These are phyloP conservation scores for Spodoptera frugiperda DNA, from an alignment of 1,140 invertebrate species.

Conservation along the genomic window DNA sequence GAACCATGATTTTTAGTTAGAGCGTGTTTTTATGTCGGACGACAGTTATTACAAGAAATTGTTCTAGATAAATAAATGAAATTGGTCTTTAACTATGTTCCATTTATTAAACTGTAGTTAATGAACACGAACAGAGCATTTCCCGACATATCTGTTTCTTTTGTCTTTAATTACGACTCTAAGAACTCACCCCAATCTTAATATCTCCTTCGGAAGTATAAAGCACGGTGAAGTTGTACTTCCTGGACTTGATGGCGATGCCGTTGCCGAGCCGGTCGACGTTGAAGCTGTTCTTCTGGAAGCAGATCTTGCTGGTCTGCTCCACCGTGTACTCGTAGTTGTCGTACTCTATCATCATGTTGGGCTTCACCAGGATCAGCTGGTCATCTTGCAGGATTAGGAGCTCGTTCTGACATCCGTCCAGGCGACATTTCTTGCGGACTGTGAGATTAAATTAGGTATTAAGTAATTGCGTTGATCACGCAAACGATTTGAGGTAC, in stretches of 20 bases:
- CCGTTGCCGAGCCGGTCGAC: constrained; percentile 90
- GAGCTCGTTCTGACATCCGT: constrained; percentile 87
- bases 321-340: constrained; percentile 87
- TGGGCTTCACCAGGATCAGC: constrained; percentile 87
- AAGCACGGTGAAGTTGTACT: constrained; percentile 91
- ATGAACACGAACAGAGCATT: too few relatives aligned
- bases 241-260: constrained; percentile 89
- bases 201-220: constrained; percentile 90
- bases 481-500: too few relatives aligned
- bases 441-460: constrained; percentile 77
- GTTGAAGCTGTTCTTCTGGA: constrained; percentile 88
- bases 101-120: too few relatives aligned
- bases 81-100: too few relatives aligned
- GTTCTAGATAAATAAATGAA: too few relatives aligned
- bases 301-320: constrained; percentile 89
- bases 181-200: constrained; percentile 88
- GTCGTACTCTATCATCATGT: constrained; percentile 89
- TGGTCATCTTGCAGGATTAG: constrained; percentile 87
- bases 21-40: too few relatives aligned
- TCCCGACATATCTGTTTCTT: too few relatives aligned
- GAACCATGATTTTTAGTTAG: too few relatives aligned
- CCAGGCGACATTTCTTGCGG: constrained; percentile 88
- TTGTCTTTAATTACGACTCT: too few relatives aligned
- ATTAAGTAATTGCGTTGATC: background rate
- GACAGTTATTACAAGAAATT: too few relatives aligned